Evolutionary conservation across 2,888 invertebrate species (phyloP).

Genomic region (Drosophila percnosoma): DNA sequence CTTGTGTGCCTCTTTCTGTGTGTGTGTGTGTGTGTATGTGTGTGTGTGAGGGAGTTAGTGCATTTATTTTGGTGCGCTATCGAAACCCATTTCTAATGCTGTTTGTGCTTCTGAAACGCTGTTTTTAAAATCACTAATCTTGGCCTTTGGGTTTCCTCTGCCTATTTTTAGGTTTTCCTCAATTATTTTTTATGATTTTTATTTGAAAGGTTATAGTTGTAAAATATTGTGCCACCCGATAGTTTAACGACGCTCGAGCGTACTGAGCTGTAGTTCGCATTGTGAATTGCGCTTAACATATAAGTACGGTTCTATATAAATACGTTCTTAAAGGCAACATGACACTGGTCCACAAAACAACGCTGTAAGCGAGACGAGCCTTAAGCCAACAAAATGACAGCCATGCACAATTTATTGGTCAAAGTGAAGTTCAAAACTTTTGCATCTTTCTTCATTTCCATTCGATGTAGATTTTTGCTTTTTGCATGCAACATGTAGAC

Average conservation of each 20-base stretch:
- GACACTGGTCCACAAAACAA: constrained; percentile 25
- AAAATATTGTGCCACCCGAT: constrained; percentile 7
- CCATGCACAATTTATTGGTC: neutral
- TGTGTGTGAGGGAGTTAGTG: constrained; percentile 21
- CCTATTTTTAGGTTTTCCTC: constrained; percentile 5
- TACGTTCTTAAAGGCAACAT: neutral
- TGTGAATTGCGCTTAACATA: constrained; percentile 29
- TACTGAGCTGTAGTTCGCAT: constrained; percentile 11
- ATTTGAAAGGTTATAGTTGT: constrained; percentile 11
- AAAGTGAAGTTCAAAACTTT: neutral
- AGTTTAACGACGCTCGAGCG: constrained; percentile 2
- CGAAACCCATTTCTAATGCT: constrained; percentile 67
- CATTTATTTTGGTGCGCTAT: constrained; percentile 41
- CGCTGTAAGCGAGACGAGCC: neutral
- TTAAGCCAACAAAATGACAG: neutral
- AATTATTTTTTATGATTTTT: constrained; percentile 5
- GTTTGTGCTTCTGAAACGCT: constrained; percentile 59
- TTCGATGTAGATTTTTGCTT: neutral
- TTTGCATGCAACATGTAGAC: neutral
- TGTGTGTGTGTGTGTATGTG: neutral
- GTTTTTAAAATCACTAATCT: constrained; percentile 32
- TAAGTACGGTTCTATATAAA: constrained; percentile 30
- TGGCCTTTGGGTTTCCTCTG: constrained; percentile 10
- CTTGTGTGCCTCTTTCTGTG: constrained; percentile 8
- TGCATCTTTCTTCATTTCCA: neutral